These are phyloP conservation scores for Rhabdophis nuchalis DNA, from an alignment of 2,797 vertebrate genomes.

Conservation along the genomic window DNA sequence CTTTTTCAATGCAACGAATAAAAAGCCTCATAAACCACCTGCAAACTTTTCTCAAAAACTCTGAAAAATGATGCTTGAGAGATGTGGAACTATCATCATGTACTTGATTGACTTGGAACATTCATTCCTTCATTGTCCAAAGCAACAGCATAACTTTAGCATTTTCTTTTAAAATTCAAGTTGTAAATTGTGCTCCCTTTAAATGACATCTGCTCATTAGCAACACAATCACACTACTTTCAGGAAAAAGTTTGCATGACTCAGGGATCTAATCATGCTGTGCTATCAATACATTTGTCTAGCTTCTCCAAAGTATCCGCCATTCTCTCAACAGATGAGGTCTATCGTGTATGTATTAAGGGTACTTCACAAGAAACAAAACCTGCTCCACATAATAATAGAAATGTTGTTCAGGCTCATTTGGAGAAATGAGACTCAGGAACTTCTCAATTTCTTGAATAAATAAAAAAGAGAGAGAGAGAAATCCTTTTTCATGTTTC, in stretches of 20 bases:
- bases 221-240: slow-evolving; percentile 22
- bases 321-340: not conserved
- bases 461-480: not conserved
- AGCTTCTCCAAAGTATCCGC: not conserved
- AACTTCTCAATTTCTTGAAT: not conserved
- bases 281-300: slow-evolving; percentile 4
- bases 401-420: not conserved
- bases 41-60: slow-evolving; percentile 15
- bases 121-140: slow-evolving; percentile 22
- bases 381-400: not conserved
- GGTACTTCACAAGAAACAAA: not conserved
- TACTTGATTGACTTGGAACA: not conserved
- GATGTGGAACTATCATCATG: not conserved
- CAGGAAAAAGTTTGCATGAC: slow-evolving; percentile 27
- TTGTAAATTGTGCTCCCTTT: slow-evolving; percentile 25
- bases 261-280: slow-evolving; percentile 24
- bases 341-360: not conserved
- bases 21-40: slow-evolving; percentile 25
- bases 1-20: not conserved
- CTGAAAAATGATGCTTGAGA: slow-evolving; percentile 6
- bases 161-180: slow-evolving; percentile 8
- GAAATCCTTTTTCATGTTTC: not conserved
- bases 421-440: not conserved
- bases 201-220: slow-evolving; percentile 38
- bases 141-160: not conserved